Base-by-base conservation (phyloP, 2,113 vertebrate species). In the Callorhinus ursinus region DNA sequence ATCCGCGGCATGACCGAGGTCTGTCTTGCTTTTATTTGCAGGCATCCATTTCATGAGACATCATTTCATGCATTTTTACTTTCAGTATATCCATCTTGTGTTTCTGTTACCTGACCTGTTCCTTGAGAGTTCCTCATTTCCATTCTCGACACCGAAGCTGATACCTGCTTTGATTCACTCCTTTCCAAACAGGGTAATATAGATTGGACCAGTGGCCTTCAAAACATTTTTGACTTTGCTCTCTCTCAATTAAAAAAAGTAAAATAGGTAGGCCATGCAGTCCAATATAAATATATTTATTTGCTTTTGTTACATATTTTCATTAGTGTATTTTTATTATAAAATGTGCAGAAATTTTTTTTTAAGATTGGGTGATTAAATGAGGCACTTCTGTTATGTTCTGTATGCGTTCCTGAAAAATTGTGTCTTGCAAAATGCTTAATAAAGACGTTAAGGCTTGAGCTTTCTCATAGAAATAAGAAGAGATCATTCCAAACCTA, bases 21-120 rank as follows among this genome's bases (percentile, higher is more conserved):
- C 82, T 21, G 33, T 8, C 71, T 79, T 87, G 77, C 83, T 93
- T 86, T 92, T 85, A 86, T 74, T 80, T 61, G 51, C 85, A 88
- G 90, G 42, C 72, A 51, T 86, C 28, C 33, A 39, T 93, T 91
- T 96, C 51, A 49, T 46, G 63, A 12, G n/a, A 36, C 59, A 53
- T 86, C 26, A 31, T 82, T 97, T 95, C 92, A 86, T 63, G 53
- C 28, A 51, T 95, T 85, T 81, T 79, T 93, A 76, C 67, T 96
- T 96, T 97, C 65, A 72, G 59, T 61, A 7, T 9, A 24, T 71
- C 46, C 1, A 0, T 82, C 71, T 91, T 67, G 31, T 69, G 31
- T 95, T 92, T 63, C 90, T 90, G 57, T 85, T 86, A 55, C 69
- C 57, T 67, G 71, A 80, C 39, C 39, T 4, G 0, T 31, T 39